These are phyloP conservation scores for Stratiolaelaps scimitus DNA, from an alignment of 1,140 invertebrate species.

Conservation along the genomic window DNA sequence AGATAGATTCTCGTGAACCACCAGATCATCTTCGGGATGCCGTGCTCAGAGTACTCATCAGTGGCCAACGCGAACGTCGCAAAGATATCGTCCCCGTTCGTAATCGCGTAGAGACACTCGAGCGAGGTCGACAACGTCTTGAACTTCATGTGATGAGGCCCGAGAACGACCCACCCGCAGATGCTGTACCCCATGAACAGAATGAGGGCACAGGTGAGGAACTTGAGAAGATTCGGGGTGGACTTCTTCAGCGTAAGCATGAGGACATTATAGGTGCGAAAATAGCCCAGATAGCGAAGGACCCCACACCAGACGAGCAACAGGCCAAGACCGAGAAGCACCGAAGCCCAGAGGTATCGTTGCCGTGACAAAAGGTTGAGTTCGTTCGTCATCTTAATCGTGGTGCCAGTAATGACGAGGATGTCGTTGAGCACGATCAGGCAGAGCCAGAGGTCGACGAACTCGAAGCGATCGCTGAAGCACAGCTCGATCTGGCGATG, in stretches of 20 bases:
- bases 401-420: conserved; percentile 3
- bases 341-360: conserved; percentile 8
- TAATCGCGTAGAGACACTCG: conserved; percentile 42
- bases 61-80: conserved; percentile 40
- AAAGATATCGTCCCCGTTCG: conserved; percentile 44
- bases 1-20: conserved; percentile 18
- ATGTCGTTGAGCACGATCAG: conserved; percentile 6
- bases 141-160: conserved; percentile 44
- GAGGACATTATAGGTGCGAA: neutral
- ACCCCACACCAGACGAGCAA: conserved; percentile 19
- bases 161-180: conserved; percentile 43
- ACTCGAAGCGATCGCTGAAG: neutral
- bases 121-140: conserved; percentile 39
- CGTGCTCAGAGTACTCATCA: conserved; percentile 31
- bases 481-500: neutral
- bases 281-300: conserved; percentile 8
- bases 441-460: conserved; percentile 22
- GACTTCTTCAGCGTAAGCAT: conserved; percentile 7
- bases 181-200: conserved; percentile 42
- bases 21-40: conserved; percentile 25
- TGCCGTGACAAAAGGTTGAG: neutral
- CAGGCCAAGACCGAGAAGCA: neutral
- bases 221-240: conserved; percentile 22
- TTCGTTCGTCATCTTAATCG: conserved; percentile 3
- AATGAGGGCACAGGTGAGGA: conserved; percentile 35